Evolutionary conservation across 2,888 invertebrate species (phyloP).

Genomic region (Xanthostigma xanthostigma): DNA sequence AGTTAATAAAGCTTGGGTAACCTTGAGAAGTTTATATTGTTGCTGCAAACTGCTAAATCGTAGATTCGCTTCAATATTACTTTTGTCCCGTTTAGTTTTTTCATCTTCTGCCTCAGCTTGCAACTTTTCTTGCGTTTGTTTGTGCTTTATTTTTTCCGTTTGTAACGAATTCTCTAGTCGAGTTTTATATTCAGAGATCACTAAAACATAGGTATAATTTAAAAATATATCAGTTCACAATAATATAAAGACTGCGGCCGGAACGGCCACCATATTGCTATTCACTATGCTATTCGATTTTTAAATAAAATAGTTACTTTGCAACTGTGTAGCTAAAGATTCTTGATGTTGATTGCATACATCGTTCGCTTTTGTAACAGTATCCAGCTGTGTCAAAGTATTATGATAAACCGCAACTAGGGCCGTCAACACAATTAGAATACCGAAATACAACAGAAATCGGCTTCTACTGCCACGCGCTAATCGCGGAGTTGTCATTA

Average conservation of each 20-base stretch:
- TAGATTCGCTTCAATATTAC: constrained; percentile 31
- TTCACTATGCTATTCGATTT: too few relatives aligned
- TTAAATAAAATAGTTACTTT: constrained; percentile 29
- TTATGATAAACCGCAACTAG: constrained; percentile 42
- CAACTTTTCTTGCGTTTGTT: constrained; percentile 33
- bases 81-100: constrained; percentile 31
- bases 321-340: constrained; percentile 38
- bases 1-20: constrained; percentile 10
- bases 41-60: constrained; percentile 38
- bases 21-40: constrained; percentile 35
- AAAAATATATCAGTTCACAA: neutral
- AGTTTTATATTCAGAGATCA: constrained; percentile 40
- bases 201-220: constrained; percentile 23
- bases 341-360: constrained; percentile 43
- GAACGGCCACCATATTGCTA: too few relatives aligned
- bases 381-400: constrained; percentile 39
- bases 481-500: constrained; percentile 37
- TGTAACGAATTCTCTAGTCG: constrained; percentile 39
- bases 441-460: constrained; percentile 36
- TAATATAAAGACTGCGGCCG: neutral
- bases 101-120: constrained; percentile 33
- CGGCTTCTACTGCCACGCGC: constrained; percentile 42
- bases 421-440: constrained; percentile 33
- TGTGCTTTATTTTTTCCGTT: constrained; percentile 36
- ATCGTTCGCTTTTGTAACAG: constrained; percentile 33